A percentile compares a stretch with the other conserved stretches of the same genome.
These are phyloP conservation scores for Dimorphilus gyrociliatus DNA, from an alignment of 2,888 invertebrate species.

Conservation along the genomic window DNA sequence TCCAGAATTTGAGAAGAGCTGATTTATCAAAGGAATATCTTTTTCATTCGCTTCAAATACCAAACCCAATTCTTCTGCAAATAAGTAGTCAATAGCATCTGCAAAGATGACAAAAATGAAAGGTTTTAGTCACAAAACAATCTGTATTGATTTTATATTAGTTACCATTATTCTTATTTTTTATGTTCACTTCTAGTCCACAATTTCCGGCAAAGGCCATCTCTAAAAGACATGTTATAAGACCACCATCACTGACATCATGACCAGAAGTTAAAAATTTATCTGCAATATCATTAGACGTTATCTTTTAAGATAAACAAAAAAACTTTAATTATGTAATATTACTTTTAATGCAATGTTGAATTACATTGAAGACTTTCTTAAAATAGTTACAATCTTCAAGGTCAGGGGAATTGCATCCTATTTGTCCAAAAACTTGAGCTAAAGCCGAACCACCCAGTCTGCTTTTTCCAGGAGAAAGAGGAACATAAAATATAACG, in stretches of 20 bases:
- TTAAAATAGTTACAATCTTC: conserved; percentile 51
- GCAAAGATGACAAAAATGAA: no score
- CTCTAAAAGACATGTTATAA: conserved; percentile 72
- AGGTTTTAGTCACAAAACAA: no score
- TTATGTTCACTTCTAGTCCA: conserved; percentile 44
- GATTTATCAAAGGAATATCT: no score
- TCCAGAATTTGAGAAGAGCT: neutral
- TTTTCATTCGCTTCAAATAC: conserved; percentile 30
- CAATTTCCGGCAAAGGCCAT: conserved; percentile 88
- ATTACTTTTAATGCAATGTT: conserved; percentile 58
- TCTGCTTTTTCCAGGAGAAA: conserved; percentile 11
- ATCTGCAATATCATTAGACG: conserved; percentile 39
- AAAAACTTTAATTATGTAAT: neutral
- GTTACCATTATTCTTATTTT: no score
- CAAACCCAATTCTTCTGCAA: conserved; percentile 39
- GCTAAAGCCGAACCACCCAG: conserved; percentile 82
- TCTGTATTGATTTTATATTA: no score
- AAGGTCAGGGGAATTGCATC: conserved; percentile 62
- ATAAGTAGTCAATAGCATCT: conserved; percentile 22
- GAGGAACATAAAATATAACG: conserved; percentile 2
- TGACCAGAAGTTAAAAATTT: conserved; percentile 64
- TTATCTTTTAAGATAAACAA: conserved; percentile 6
- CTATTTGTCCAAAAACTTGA: conserved; percentile 71
- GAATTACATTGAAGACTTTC: conserved; percentile 64
- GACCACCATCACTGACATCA: conserved; percentile 89